Evolutionary conservation across 2,888 invertebrate species (phyloP).

Genomic region (Hedychridium roseum): DNA sequence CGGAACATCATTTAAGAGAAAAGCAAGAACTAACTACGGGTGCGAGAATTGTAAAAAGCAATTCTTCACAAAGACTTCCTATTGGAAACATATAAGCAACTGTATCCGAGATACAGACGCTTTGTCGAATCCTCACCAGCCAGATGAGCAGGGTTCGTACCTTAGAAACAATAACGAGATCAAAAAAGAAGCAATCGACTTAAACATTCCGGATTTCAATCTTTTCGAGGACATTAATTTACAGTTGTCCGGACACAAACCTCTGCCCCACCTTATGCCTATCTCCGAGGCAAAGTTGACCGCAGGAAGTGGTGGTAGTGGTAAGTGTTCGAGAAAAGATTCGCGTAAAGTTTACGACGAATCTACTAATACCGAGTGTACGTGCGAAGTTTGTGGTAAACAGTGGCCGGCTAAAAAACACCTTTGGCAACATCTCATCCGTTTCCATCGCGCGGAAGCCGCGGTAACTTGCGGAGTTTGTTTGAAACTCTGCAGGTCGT

Average conservation of each 20-base stretch:
- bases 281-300: slow-evolving; percentile 42
- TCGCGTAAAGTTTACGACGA: slow-evolving; percentile 68
- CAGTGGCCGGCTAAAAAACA: slow-evolving; percentile 71
- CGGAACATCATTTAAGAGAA: slow-evolving; percentile 34
- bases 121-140: too few species aligned
- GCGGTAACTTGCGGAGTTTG: slow-evolving; percentile 71
- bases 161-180: slow-evolving; percentile 58
- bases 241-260: slow-evolving; percentile 58
- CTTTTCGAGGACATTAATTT: slow-evolving; percentile 61
- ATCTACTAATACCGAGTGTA: slow-evolving; percentile 60
- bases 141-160: slow-evolving; percentile 41
- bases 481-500: slow-evolving; percentile 66
- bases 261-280: slow-evolving; percentile 58
- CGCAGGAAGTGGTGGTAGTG: too few species aligned
- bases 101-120: slow-evolving; percentile 44
- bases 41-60: slow-evolving; percentile 57
- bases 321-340: slow-evolving; percentile 58
- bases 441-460: slow-evolving; percentile 68
- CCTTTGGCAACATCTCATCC: slow-evolving; percentile 69
- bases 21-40: slow-evolving; percentile 45
- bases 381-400: slow-evolving; percentile 69
- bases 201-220: slow-evolving; percentile 61
- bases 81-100: slow-evolving; percentile 55
- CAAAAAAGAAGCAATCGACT: slow-evolving; percentile 49
- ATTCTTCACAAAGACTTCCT: slow-evolving; percentile 54